Percentiles rank a stretch among this genome's conserved stretches.
phyloP scores from a whole-genome alignment of 1,140 invertebrate genomes.

The Pachyrhynchus sulphureomaculatus region DNA sequence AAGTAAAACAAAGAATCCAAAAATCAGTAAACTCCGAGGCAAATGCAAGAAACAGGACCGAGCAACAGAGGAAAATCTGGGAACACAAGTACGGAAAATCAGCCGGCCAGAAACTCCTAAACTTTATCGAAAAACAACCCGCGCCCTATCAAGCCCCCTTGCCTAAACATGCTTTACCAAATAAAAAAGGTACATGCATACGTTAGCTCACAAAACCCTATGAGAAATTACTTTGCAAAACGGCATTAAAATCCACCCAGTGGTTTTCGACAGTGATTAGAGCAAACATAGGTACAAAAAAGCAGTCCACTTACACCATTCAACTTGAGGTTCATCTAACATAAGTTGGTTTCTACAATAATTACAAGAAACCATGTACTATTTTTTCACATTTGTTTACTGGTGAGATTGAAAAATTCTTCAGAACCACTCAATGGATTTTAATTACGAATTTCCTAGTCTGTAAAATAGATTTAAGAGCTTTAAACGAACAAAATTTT shows the following conservation, averaged over 20 bases:
- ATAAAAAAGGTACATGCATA: not conserved
- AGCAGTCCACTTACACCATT: not conserved
- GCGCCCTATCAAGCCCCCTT: conserved; percentile 1
- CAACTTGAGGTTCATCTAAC: not conserved
- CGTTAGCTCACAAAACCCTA: not conserved
- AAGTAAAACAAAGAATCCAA: not conserved
- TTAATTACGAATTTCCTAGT: too few species aligned
- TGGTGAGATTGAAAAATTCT: not conserved
- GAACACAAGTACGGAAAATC: conserved; percentile 35
- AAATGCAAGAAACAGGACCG: not conserved
- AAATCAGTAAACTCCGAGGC: not conserved
- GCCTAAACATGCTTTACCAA: conserved; percentile 26
- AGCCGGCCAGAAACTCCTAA: conserved; percentile 26
- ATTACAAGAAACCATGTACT: too few species aligned
- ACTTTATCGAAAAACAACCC: conserved; percentile 30
- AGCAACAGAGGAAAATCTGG: conserved; percentile 32
- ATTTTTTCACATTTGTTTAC: too few species aligned
- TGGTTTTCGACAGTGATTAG: not conserved
- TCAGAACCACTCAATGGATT: not conserved
- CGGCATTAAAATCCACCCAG: not conserved
- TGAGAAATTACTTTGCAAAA: not conserved
- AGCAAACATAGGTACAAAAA: not conserved
- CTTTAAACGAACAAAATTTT: too few species aligned
- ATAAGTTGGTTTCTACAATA: not conserved
- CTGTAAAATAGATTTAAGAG: too few species aligned